These are phyloP conservation scores for Sipha maydis DNA, from an alignment of 2,888 invertebrate genomes.

Conservation along the genomic window DNA sequence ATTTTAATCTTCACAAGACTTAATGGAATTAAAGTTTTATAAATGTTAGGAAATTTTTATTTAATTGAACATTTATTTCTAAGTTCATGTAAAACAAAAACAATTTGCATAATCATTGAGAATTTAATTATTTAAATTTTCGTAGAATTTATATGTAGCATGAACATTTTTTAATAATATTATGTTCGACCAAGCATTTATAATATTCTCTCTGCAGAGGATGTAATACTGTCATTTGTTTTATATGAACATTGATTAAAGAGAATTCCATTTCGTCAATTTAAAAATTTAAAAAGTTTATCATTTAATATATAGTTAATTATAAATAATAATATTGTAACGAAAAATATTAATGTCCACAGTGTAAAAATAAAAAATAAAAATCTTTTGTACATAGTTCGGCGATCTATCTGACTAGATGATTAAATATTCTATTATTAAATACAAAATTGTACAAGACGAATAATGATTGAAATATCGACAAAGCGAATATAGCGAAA, in stretches of 20 bases:
- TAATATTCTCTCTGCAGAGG: not conserved
- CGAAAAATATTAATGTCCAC: no score
- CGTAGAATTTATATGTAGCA: not conserved
- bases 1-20: not conserved
- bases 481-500: no score
- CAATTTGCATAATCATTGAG: not conserved
- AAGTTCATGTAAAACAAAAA: not conserved
- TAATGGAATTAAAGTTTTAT: not conserved
- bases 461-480: no score
- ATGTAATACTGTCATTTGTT: not conserved
- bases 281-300: not conserved
- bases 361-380: no score
- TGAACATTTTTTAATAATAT: not conserved
- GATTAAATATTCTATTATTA: no score
- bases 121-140: not conserved
- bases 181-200: not conserved
- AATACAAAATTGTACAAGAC: no score
- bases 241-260: not conserved
- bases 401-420: no score
- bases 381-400: not conserved
- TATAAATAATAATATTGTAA: no score
- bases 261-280: not conserved
- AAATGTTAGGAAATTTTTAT: not conserved
- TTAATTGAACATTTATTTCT: constrained; percentile 6
- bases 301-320: no score